Percentiles rank a stretch among this genome's conserved stretches.
Evolutionary conservation across 2,113 vertebrate genomes (phyloP).

Genomic region (Paracanthobrama guichenoti): DNA sequence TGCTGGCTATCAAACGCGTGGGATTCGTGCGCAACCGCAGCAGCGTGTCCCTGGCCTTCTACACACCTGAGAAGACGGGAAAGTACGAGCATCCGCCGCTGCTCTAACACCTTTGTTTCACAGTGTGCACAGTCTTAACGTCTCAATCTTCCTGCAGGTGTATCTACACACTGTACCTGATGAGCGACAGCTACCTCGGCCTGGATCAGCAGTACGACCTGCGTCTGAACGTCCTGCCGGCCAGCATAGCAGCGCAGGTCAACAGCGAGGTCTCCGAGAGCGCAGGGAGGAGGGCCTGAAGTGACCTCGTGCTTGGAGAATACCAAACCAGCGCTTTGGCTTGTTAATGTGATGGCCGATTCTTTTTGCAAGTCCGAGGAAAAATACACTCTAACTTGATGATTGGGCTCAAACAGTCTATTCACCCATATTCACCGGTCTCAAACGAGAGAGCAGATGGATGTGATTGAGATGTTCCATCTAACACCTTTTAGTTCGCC

Average conservation of each 20-base stretch:
- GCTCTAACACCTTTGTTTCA: neutral
- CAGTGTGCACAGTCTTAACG: neutral
- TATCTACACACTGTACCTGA: slow-evolving; percentile 95
- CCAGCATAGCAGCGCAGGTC: slow-evolving; percentile 74
- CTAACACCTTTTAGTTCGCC: too few species aligned
- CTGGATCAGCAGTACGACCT: slow-evolving; percentile 98
- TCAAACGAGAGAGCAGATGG: neutral
- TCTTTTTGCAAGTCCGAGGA: too few species aligned
- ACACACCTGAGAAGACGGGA: slow-evolving; percentile 87
- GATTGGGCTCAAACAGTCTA: neutral
- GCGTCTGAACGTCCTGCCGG: slow-evolving; percentile 80
- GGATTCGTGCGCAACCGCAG: slow-evolving; percentile 82
- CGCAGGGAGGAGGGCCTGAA: slow-evolving; percentile 57
- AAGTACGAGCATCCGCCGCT: slow-evolving; percentile 75
- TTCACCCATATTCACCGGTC: neutral
- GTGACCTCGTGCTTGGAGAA: slow-evolving; percentile 52
- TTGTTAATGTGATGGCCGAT: neutral
- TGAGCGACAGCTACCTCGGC: slow-evolving; percentile 98
- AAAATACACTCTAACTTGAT: neutral
- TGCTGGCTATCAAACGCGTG: slow-evolving; percentile 91
- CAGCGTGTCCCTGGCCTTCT: slow-evolving; percentile 86
- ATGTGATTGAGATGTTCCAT: too few species aligned
- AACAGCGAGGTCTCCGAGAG: slow-evolving; percentile 73
- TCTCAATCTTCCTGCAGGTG: slow-evolving; percentile 73
- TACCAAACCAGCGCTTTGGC: neutral